phyloP scores from a whole-genome alignment of 53 echinoderm and acorn worm species.

The Luidia sarsii region DNA sequence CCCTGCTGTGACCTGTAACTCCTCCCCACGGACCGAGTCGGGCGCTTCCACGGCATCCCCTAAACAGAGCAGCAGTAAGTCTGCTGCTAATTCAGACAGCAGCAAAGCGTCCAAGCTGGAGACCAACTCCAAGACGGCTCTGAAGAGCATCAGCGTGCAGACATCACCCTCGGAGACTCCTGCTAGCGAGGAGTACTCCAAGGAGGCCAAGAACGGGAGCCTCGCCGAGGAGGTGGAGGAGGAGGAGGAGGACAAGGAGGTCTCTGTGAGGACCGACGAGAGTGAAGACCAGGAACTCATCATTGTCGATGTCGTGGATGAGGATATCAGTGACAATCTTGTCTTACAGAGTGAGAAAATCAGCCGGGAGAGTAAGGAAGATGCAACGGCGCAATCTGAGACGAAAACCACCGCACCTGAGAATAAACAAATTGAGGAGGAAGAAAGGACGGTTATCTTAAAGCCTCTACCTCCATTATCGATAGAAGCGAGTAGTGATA shows the following conservation, averaged over 20 bases:
- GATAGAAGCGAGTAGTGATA: background rate
- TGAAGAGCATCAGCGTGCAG: conserved; percentile 94
- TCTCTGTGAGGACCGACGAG: conserved; percentile 13
- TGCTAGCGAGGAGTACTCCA: conserved; percentile 35
- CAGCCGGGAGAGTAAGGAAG: conserved; percentile 28
- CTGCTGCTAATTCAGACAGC: conserved; percentile 41
- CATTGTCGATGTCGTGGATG: conserved; percentile 42
- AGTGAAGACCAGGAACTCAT: conserved; percentile 57
- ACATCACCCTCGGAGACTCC: conserved; percentile 76
- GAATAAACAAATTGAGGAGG: background rate
- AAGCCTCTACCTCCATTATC: too few relatives aligned
- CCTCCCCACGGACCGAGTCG: conserved; percentile 60
- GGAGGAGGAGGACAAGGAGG: conserved; percentile 33
- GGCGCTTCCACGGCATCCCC: conserved; percentile 58
- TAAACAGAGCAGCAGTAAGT: conserved; percentile 48
- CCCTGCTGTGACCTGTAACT: conserved; percentile 32
- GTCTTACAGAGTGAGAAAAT: conserved; percentile 9
- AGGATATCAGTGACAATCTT: conserved; percentile 19
- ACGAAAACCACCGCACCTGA: background rate
- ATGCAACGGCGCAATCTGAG: background rate
- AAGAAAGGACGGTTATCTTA: conserved; percentile 16
- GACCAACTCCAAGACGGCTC: conserved; percentile 36
- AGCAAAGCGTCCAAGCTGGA: conserved; percentile 44
- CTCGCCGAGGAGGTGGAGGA: conserved; percentile 34
- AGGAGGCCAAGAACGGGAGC: background rate